Percentiles rank a stretch among this genome's conserved stretches.
Conservation (phyloP, 2,888 invertebrate species). For the Alviniconcha strummeri region DNA sequence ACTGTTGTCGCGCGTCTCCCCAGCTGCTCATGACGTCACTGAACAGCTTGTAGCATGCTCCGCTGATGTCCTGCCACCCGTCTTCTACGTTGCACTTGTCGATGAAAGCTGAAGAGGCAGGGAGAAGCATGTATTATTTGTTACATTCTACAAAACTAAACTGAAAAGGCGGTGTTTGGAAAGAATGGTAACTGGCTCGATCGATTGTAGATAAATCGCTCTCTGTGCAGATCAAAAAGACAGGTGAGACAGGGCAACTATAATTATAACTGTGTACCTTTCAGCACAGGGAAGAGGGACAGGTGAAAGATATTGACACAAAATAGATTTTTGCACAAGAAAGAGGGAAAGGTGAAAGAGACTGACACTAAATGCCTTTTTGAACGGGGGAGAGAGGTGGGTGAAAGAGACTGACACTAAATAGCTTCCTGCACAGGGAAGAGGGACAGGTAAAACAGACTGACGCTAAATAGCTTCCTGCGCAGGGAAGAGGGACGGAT, state of each 20-base stretch:
- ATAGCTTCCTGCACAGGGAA: too few species aligned
- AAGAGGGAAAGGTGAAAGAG: too few species aligned
- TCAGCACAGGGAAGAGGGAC: too few species aligned
- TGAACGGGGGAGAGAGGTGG: too few species aligned
- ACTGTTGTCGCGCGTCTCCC: conserved; percentile 50
- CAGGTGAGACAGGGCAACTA: not conserved
- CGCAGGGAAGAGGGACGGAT: too few species aligned
- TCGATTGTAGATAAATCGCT: not conserved
- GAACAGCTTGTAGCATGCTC: conserved; percentile 51
- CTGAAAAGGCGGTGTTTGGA: not conserved
- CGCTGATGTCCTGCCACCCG: conserved; percentile 50
- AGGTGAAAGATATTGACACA: too few species aligned
- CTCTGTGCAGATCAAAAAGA: not conserved
- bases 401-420: too few species aligned
- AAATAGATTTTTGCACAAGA: too few species aligned
- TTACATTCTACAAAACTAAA: not conserved
- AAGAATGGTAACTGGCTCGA: not conserved
- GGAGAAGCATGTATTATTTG: not conserved
- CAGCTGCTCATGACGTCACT: conserved; percentile 44
- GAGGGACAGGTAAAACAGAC: too few species aligned
- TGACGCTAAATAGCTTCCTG: too few species aligned
- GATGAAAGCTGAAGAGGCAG: conserved; percentile 43
- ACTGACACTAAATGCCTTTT: too few species aligned
- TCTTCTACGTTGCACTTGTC: conserved; percentile 52
- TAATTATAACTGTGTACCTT: not conserved